A percentile compares a stretch with the other conserved stretches of the same genome.
Evolutionary conservation across 2,888 invertebrate species (phyloP).

Genomic region (Caradrina kadenii): DNA sequence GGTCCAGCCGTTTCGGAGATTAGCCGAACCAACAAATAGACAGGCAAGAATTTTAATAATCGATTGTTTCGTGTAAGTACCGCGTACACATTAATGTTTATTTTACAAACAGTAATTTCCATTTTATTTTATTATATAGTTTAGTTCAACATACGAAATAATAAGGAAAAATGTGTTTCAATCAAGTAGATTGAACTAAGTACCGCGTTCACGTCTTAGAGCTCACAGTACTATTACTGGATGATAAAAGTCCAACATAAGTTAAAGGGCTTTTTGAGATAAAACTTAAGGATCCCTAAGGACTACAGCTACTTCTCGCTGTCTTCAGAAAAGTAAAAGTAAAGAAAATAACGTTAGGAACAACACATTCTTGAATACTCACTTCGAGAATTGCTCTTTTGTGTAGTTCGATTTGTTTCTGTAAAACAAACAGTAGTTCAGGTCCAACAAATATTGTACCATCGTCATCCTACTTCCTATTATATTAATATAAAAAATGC

Average conservation of each 20-base stretch:
- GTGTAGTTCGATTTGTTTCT: slow-evolving; percentile 6
- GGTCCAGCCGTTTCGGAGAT: too few relatives aligned
- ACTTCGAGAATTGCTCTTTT: slow-evolving; percentile 1
- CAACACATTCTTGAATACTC: neutral
- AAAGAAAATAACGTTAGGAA: slow-evolving; percentile 28
- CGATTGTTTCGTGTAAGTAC: too few relatives aligned
- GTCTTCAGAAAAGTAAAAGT: slow-evolving; percentile 18
- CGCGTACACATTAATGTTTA: too few relatives aligned
- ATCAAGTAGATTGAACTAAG: too few relatives aligned
- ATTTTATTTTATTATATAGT: too few relatives aligned
- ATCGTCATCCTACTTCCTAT: neutral
- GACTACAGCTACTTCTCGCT: slow-evolving; percentile 19
- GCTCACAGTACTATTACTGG: neutral
- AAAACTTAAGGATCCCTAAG: slow-evolving; percentile 36
- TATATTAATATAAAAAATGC: too few relatives aligned
- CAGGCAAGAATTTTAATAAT: too few relatives aligned
- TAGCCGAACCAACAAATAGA: too few relatives aligned
- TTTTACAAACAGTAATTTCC: too few relatives aligned
- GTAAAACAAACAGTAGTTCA: neutral
- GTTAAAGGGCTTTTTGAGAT: slow-evolving; percentile 19
- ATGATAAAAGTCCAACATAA: slow-evolving; percentile 19
- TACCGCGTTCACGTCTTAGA: too few relatives aligned
- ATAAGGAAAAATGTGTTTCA: too few relatives aligned
- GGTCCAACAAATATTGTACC: neutral
- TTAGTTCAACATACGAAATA: too few relatives aligned